Evolutionary conservation across 2,888 invertebrate species (phyloP).

Genomic region (Tortrix viridana): DNA sequence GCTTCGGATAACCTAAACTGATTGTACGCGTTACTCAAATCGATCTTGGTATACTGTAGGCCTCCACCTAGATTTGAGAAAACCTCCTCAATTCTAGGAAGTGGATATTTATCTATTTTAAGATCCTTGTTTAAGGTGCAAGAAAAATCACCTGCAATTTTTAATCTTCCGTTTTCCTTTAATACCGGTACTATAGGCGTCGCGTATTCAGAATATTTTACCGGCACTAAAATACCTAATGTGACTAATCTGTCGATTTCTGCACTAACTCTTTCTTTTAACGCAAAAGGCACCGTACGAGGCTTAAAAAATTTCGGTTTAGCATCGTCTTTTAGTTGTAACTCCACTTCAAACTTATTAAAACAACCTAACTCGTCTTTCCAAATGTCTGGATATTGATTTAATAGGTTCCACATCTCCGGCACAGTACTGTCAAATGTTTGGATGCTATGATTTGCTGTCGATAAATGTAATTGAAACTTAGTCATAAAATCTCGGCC

Average conservation of each 20-base stretch:
- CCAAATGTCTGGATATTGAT: constrained; percentile 3
- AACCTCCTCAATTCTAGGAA: background rate
- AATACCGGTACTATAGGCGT: background rate
- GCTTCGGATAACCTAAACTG: background rate
- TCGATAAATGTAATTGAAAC: constrained; percentile 3
- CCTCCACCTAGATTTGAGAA: background rate
- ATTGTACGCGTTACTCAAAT: constrained; percentile 28
- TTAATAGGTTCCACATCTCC: constrained; percentile 4
- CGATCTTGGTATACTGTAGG: constrained; percentile 41
- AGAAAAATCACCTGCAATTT: constrained; percentile 25
- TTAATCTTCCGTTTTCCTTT: constrained; percentile 7
- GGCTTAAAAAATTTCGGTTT: constrained; percentile 41
- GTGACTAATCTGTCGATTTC: constrained; percentile 34
- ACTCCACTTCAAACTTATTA: constrained; percentile 36
- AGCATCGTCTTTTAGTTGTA: constrained; percentile 30
- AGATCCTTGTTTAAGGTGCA: constrained; percentile 27
- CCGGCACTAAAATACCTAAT: constrained; percentile 24
- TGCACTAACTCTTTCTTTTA: constrained; percentile 31
- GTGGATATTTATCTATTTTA: constrained; percentile 14
- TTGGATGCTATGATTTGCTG: background rate
- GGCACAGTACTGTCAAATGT: background rate
- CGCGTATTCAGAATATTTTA: background rate
- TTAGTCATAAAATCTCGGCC: constrained; percentile 35
- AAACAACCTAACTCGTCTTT: constrained; percentile 20
- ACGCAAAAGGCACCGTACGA: constrained; percentile 37